Base-by-base conservation (phyloP, 2,888 invertebrate genomes). In the Sarcophaga carnaria region DNA sequence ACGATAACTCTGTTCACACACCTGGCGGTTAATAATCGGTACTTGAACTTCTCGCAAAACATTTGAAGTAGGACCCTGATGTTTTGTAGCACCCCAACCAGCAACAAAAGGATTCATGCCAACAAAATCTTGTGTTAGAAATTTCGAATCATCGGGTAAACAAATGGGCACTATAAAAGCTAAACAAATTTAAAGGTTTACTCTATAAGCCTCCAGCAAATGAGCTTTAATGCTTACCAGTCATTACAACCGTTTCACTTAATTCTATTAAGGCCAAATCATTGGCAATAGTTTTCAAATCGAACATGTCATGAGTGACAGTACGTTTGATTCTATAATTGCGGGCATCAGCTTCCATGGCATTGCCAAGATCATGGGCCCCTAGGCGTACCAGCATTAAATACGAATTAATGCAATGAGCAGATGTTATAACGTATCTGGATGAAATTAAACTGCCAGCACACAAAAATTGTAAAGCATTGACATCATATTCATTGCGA, bases 251-350 rank as follows among this genome's bases (percentile, higher is more conserved):
- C 37, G 87, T 83, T 8, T 88, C 88, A 11, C 93, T 93, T 64
- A 97, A 92, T 86, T 95, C 95, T 1, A 98, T 93, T 17, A 98
- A 91, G 0, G 96, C 98, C 86, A 98, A 96, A 91, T 98, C 98
- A 90, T 97, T 96, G 37, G 95, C 95, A 90, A 95, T 96, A 1
- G 94, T 93, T 2, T 93, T 94, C 0, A 95, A 90, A 91, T 94
- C 95, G 93, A 96, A 98, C 1, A 94, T 90, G 88, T 97, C 96
- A 91, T 98, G 97, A 12, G 96, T 93, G 80, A 95, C 94, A 81
- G 94, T 94, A 74, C 93, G 93, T 72, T 95, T 94, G 66, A 97
- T 95, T 10, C 94, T 93, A 54, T 96, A 93, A 90, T 97, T 96
- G n/a, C 95, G 90, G 0, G 95, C 94, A 0, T 95, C 95, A 0